Base-by-base conservation (phyloP, 2,888 invertebrate species). In the Neoaliturus tenellus region DNA sequence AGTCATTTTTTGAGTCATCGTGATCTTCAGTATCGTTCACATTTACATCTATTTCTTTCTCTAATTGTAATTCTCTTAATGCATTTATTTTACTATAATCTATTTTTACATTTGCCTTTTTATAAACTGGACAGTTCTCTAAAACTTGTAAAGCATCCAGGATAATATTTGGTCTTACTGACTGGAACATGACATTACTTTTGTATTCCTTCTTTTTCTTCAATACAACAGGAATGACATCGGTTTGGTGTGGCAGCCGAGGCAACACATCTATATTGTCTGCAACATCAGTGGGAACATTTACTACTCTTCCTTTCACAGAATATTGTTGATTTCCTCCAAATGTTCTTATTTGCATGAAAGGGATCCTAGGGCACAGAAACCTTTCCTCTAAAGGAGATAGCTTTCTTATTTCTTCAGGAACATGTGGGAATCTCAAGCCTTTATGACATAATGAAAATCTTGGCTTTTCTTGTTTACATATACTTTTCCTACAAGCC, bases 361-460 rank as follows among this genome's bases (percentile, higher is more conserved):
- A 84, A 0, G 81, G 81, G 2, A 84, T 83, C 28, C 44, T 78
- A 28, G 81, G 80, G n/a, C 81, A 55, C 0, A 83, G 17, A 78
- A 85, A 75, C 4, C 83, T 67, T 33, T 55, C 51, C 62, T 85
- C 85, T 10, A 83, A 31, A 12, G 69, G 85, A 12, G 78, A 83
- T 20, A 84, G 31, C 0, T 31, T 62, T 48, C n/a, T 73, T 48
- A 84, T 25, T 20, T 25, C 62, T 12, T 35, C 20, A 23, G 85
- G 80, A 25, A 85, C 35, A 0, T 31, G n/a, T 20, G 71, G 83
- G 31, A 83, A 85, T 8, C 17, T 8, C 12, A 85, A 25, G 10
- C 62, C 78, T 23, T 31, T 10, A 17, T 55, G 39, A 81, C 62
- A 58, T 20, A 48, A 23, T 2, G 80, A 48, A 51, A 51, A 51